These are phyloP conservation scores for Onychomys arenicola DNA, from an alignment of 2,797 vertebrate species.

Conservation along the genomic window DNA sequence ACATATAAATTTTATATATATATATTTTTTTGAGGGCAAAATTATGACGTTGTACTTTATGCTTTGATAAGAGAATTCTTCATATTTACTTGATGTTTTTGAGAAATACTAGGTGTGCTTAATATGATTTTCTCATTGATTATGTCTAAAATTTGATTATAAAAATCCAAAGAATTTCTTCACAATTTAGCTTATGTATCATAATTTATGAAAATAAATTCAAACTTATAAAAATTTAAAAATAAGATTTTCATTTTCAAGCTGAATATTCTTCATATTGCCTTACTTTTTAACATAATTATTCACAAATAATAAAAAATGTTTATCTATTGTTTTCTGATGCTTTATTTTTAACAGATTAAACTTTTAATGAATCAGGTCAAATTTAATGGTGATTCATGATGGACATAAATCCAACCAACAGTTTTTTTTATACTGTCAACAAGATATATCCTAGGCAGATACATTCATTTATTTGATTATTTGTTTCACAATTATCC, in stretches of 20 bases:
- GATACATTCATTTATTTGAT: not conserved
- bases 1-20: too few species aligned
- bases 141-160: not conserved
- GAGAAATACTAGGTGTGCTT: not conserved
- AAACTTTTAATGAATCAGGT: not conserved
- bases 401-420: not conserved
- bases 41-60: not conserved
- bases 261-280: not conserved
- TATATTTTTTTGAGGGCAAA: not conserved
- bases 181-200: not conserved
- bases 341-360: not conserved
- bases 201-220: not conserved
- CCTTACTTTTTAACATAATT: not conserved
- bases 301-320: not conserved
- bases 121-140: slow-evolving; percentile 6
- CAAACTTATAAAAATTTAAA: not conserved
- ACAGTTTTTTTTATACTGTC: not conserved
- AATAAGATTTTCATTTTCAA: not conserved
- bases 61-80: not conserved
- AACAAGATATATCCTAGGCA: not conserved
- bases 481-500: not conserved
- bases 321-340: not conserved
- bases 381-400: not conserved
- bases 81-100: not conserved
- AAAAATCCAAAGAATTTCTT: not conserved